Conservation (phyloP, 2,113 vertebrate genomes). For the Alethe castanea region DNA sequence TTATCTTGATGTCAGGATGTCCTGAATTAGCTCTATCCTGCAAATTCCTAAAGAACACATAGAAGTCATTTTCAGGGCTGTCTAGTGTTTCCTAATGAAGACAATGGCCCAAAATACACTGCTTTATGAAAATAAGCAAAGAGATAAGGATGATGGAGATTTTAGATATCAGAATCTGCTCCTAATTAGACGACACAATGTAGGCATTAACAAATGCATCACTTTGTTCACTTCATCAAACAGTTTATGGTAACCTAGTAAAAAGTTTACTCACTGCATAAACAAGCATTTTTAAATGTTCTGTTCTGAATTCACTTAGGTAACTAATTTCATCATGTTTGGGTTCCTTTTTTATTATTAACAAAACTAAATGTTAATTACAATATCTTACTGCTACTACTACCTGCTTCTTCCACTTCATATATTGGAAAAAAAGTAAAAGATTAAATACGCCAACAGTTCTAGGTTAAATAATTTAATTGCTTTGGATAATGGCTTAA, state of each 20-base stretch:
- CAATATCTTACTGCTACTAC: neutral
- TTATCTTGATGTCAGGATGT: neutral
- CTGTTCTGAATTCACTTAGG: neutral
- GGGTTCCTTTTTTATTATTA: neutral
- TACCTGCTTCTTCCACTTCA: neutral
- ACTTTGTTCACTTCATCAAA: neutral
- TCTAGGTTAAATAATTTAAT: slow-evolving; percentile 26
- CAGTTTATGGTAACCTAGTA: neutral
- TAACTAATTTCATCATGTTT: neutral
- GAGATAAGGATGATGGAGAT: neutral
- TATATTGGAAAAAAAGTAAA: neutral
- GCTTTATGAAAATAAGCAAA: neutral
- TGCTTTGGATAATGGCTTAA: neutral
- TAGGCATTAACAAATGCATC: neutral
- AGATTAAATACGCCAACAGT: neutral
- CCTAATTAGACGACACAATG: neutral
- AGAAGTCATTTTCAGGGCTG: neutral
- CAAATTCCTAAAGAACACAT: neutral
- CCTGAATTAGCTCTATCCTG: neutral
- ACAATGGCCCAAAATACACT: neutral
- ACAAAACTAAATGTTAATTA: neutral
- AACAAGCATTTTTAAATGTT: neutral
- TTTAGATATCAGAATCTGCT: neutral
- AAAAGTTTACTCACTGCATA: neutral
- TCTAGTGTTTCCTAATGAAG: neutral